Evolutionary conservation across 2,888 invertebrate genomes (phyloP), one percentile per base, ranked within the genome.

Genomic region (Zelleria hepariella): DNA sequence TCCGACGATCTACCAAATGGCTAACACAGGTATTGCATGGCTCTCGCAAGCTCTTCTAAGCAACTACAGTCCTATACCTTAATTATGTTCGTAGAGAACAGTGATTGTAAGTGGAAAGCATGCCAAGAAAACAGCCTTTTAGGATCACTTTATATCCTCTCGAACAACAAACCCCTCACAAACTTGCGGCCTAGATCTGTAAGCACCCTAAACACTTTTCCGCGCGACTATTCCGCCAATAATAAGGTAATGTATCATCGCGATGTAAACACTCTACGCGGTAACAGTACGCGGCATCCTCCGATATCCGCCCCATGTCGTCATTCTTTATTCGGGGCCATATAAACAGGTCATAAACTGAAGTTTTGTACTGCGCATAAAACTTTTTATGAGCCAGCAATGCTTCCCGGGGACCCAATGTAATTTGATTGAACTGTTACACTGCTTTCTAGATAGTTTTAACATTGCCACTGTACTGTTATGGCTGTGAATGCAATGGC

Each of bases 291-390:
- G 10, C 57, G 15, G 10, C 68, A 76, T 75, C 74, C 77, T 70
- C 71, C 69, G 72, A 78, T 74, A 74, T 64, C 70, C 69, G 67
- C 71, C 68, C 71, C 71, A 48, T 48, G 24, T 48, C 57, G 57
- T 47, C 68, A 75, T 79, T 76, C 75, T 74, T 74, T 72, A 73
- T 67, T 67, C 66, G 68, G 64, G 64, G 69, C 68, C 76, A 75
- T 78, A 82, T 84, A 84, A 85, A 84, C 82, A 81, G 74, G 74
- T 72, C 68, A 76, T 86, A 85, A 86, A 83, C 81, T 73, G 74
- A 82, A 82, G 78, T 80, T 80, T 78, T 77, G 78, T 79, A 78
- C 76, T 73, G 74, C 72, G 75, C 73, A 77, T 84, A 82, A 83
- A 80, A 68, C 66, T 65, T 74, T 83, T 82, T 80, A 81, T 74